Conservation (phyloP, 2,113 vertebrate genomes). For the Notarius quadriscutis region DNA sequence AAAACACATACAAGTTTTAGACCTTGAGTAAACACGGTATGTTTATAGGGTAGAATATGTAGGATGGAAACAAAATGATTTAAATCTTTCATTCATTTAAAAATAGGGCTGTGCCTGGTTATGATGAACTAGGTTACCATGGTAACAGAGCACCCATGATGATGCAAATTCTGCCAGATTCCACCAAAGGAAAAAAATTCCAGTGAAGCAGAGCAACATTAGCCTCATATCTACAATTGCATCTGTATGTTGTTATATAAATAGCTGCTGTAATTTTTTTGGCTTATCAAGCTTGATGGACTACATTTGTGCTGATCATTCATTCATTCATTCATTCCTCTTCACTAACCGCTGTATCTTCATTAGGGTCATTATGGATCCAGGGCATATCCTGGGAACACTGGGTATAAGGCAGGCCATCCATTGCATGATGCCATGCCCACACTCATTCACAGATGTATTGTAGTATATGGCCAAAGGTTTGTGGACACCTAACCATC, state of each 20-base stretch:
- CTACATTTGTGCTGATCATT: neutral
- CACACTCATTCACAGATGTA: neutral
- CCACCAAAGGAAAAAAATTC: neutral
- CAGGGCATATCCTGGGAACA: neutral
- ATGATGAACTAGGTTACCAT: neutral
- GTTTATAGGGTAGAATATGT: neutral
- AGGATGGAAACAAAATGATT: neutral
- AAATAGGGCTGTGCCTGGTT: neutral
- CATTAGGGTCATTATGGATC: neutral
- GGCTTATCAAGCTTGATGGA: neutral
- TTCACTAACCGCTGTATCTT: neutral
- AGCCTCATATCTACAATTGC: neutral
- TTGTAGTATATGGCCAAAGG: neutral
- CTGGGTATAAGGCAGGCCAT: neutral
- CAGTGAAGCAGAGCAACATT: neutral
- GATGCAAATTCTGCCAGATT: neutral
- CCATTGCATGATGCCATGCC: neutral
- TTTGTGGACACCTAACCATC: neutral
- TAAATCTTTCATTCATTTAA: neutral
- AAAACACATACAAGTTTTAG: neutral
- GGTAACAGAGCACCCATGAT: neutral
- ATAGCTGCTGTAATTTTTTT: neutral
- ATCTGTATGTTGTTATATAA: neutral
- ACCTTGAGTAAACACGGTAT: neutral
- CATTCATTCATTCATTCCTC: neutral